Percentiles rank a stretch among this genome's conserved stretches.
Evolutionary conservation across 1,140 invertebrate species (phyloP).

Genomic region (Arion vulgaris): DNA sequence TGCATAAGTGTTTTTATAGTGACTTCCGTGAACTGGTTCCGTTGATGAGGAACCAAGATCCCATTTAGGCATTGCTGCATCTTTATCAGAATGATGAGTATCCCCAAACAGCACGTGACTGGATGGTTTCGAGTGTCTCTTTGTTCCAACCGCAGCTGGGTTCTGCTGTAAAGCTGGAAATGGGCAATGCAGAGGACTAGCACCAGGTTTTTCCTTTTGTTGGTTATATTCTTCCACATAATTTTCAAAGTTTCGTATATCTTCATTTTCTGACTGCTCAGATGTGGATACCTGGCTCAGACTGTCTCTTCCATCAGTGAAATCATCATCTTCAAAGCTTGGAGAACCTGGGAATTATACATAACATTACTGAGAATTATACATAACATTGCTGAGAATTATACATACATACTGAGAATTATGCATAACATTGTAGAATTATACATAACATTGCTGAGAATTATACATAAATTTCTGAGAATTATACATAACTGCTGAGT

Average conservation of each 20-base stretch:
- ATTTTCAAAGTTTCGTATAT: conserved; percentile 64
- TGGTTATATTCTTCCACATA: conserved; percentile 65
- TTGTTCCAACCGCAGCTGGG: neutral
- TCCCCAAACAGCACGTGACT: neutral
- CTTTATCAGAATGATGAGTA: neutral
- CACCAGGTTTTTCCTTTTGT: conserved; percentile 51
- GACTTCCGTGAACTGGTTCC: neutral
- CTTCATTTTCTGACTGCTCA: conserved; percentile 67
- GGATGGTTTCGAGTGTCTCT: neutral
- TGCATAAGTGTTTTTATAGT: neutral
- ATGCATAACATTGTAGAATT: neutral
- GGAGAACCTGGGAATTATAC: conserved; percentile 53
- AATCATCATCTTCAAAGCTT: conserved; percentile 74
- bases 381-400: neutral
- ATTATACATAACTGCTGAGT: too few species aligned
- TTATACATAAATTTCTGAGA: too few species aligned
- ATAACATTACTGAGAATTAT: neutral
- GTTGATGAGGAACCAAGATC: neutral
- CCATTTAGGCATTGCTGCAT: neutral
- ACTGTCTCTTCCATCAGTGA: conserved; percentile 76
- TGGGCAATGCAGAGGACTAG: conserved; percentile 56
- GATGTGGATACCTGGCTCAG: conserved; percentile 65
- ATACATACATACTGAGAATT: neutral
- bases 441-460: neutral
- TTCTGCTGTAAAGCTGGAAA: conserved; percentile 44